Base-by-base conservation (phyloP, 1,140 invertebrate species). In the Schlechtendalia chinensis region DNA sequence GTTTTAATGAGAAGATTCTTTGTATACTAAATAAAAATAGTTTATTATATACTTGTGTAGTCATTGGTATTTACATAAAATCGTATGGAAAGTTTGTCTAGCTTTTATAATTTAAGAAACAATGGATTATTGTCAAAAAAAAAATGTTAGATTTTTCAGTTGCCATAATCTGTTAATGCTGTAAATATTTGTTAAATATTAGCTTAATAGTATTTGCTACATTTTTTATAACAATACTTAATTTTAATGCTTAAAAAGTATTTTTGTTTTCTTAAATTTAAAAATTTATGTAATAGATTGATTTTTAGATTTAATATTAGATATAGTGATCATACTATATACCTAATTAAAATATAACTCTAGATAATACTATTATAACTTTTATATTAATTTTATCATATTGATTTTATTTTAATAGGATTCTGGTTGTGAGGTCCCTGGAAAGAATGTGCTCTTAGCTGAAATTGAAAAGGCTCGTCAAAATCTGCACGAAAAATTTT, bases 381-480 rank as follows among this genome's bases (percentile, higher is more conserved):
- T 29, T 4, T 39, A 47, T 69, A 53, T 12, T 71, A 53, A 29
- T 50, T 54, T 72, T n/a, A 72, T 54, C 53, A n/a, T 54, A 72
- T 72, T 72, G 69, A 22, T 72, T 79, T 79, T 79, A 79, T 79
- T 63, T 79, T 63, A 27, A 59, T 79, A 79, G 75, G 63, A 63
- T 29, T 22, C 39, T 58, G 11, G 69, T 72, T 63, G 17, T 63
- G 32, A 50, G 56, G 39, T 8, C 58, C 75, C 58, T 24, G 45
- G 39, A 29, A 79, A 79, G 75, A 79, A 29, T 50, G 58, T 63
- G 75, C 32, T 79, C 58, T 63, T 79, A 79, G 75, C 45, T 24
- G 75, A 79, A 29, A 79, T 79, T 63, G 58, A 63, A 63, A 79
- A 79, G 24, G 75, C 39, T 61, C 75, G 75, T 79, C 75, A 79